Conservation (phyloP, 1,140 invertebrate species). For the Temnothorax longispinosus region DNA sequence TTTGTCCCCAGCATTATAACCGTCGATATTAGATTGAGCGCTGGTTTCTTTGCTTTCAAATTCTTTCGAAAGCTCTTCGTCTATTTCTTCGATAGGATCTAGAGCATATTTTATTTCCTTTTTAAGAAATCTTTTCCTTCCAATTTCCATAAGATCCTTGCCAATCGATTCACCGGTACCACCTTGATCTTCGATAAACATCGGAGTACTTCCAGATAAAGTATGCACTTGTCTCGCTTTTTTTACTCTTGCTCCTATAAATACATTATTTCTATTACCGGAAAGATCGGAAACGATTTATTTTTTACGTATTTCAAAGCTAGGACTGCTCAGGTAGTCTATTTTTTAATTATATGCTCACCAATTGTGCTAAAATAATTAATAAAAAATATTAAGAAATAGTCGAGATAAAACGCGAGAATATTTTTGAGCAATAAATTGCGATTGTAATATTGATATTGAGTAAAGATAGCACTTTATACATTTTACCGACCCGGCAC, state of each 20-base stretch:
- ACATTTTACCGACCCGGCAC: not conserved
- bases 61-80: slow-evolving; percentile 33
- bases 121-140: slow-evolving; percentile 28
- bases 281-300: not conserved
- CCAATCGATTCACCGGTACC: slow-evolving; percentile 36
- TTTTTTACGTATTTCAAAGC: not conserved
- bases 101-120: not conserved
- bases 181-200: not conserved
- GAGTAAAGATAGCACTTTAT: not conserved
- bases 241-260: slow-evolving; percentile 55
- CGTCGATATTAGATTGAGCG: not conserved
- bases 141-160: not conserved
- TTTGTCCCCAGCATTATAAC: not conserved
- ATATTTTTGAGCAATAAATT: slow-evolving; percentile 8
- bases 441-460: not conserved
- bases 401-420: not conserved
- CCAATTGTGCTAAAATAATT: not conserved
- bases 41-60: not conserved
- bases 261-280: not conserved
- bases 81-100: slow-evolving; percentile 46
- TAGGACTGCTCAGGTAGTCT: not conserved
- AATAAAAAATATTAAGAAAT: not conserved
- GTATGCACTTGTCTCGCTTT: slow-evolving; percentile 69
- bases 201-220: slow-evolving; percentile 27
- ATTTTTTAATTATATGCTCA: slow-evolving; percentile 6